phyloP scores from a whole-genome alignment of 2,888 invertebrate genomes.

The Serripes groenlandicus region DNA sequence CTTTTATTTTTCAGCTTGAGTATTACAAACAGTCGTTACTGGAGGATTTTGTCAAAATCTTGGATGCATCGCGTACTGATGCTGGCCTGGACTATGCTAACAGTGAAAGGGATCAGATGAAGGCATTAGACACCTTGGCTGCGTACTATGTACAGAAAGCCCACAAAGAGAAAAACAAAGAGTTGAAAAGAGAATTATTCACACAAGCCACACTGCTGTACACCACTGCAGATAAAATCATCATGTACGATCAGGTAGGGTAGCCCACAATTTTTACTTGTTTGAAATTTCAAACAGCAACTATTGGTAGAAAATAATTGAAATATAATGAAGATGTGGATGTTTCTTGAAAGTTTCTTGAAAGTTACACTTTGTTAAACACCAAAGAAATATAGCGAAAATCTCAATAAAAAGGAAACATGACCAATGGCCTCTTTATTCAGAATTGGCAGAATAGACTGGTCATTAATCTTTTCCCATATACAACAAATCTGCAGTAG shows the following conservation, averaged over 20 bases:
- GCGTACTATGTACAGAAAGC: constrained; percentile 96
- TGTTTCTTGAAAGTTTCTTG: too few relatives aligned
- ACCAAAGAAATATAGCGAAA: too few relatives aligned
- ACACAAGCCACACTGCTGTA: constrained; percentile 97
- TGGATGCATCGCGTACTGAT: constrained; percentile 93
- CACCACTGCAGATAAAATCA: constrained; percentile 99
- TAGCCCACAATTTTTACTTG: too few relatives aligned
- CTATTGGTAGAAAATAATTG: too few relatives aligned
- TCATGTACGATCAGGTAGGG: constrained; percentile 99
- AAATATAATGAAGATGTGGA: too few relatives aligned
- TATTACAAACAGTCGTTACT: constrained; percentile 98
- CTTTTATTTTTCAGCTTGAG: constrained; percentile 91
- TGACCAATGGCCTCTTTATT: too few relatives aligned
- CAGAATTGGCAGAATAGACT: too few relatives aligned
- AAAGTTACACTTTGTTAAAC: too few relatives aligned
- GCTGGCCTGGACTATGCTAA: constrained; percentile 88
- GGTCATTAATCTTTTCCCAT: too few relatives aligned
- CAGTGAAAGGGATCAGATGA: constrained; percentile 99
- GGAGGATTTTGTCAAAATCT: constrained; percentile 96
- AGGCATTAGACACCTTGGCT: constrained; percentile 98
- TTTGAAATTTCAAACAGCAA: too few relatives aligned
- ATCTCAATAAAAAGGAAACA: too few relatives aligned
- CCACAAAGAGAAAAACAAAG: constrained; percentile 97
- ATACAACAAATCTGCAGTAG: too few relatives aligned
- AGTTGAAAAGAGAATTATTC: constrained; percentile 96